A percentile compares a stretch with the other conserved stretches of the same genome.
Evolutionary conservation across 2,888 invertebrate genomes (phyloP).

Genomic region (Euproctis similis): DNA sequence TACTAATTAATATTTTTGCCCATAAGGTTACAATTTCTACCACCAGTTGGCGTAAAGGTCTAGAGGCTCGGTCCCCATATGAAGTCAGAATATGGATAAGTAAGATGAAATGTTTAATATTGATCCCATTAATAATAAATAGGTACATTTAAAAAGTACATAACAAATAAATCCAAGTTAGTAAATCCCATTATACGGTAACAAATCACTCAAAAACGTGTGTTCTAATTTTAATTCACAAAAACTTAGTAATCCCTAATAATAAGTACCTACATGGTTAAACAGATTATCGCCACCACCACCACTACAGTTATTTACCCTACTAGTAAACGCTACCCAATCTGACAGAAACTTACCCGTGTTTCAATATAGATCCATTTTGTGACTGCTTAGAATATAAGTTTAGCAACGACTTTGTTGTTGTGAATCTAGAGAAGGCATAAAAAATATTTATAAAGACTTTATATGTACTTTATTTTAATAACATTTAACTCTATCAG

Average conservation of each 20-base stretch:
- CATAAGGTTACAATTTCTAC: too few species aligned
- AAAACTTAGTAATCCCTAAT: too few species aligned
- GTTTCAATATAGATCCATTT: slow-evolving; percentile 78
- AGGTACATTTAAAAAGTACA: too few species aligned
- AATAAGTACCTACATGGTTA: neutral
- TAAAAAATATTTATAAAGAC: neutral
- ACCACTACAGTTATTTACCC: slow-evolving; percentile 14
- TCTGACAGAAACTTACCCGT: slow-evolving; percentile 81
- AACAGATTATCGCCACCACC: neutral
- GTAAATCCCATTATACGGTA: slow-evolving; percentile 1
- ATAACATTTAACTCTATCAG: too few species aligned
- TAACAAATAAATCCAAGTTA: slow-evolving; percentile 13
- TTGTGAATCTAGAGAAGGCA: slow-evolving; percentile 77
- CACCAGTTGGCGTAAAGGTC: too few species aligned
- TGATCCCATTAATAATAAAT: too few species aligned
- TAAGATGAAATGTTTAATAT: too few species aligned
- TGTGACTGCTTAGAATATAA: slow-evolving; percentile 80
- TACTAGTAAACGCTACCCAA: slow-evolving; percentile 5
- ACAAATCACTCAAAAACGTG: slow-evolving; percentile 14
- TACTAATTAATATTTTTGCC: too few species aligned
- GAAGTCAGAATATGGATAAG: too few species aligned
- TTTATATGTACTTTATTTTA: too few species aligned
- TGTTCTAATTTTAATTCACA: too few species aligned
- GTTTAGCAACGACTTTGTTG: slow-evolving; percentile 82
- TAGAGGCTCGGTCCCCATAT: too few species aligned